Evolutionary conservation across 2,113 vertebrate species (phyloP), one percentile per base, ranked within the genome.

Genomic region (Nycticryphes semicollaris): DNA sequence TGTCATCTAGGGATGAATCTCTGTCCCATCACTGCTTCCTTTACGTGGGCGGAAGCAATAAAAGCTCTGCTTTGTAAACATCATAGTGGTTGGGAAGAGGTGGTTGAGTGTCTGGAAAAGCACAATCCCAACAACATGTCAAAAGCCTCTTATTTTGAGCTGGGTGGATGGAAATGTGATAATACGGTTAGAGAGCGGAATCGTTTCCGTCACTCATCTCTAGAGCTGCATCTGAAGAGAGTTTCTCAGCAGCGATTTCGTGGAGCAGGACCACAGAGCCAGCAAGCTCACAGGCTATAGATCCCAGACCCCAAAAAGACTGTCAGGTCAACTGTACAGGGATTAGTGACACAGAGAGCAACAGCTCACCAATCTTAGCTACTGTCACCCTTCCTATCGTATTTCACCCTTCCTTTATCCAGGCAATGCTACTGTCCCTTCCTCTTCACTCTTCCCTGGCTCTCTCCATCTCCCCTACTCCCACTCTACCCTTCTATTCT

Each of bases 1-100:
- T 94, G 91, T 85, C 95, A 94, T 96, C 91, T 96, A 94, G 87
- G 89, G 94, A 96, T 90, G 76, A 95, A 96, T 87, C 84, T 95
- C 64, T 87, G 77, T 68, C 74, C 72, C 85, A 78, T 96, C 81
- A 80, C 60, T 92, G 72, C 95, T 97, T 97, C 96, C 95, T 95
- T 69, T 87, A 74, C 0, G 89, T 97, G 51, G 93, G 94, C 92
- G 88, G 95, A 93, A 94, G 85, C 79, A 94, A 83, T 85, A 96
- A 96, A 92, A 96, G 45, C 91, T 85, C 74, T 79, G 83, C 47
- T 87, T 81, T 94, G 87, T 94, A 94, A 97, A 96, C 94, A 67
- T 64, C 84, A 93, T 57, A 76, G 69, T 23, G 48, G 86, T 73
- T 87, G 45, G 21, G 66, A 90, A 94, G 86, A 86, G 84, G 79